Percentiles rank a stretch among this genome's conserved stretches.
Conservation (phyloP, 2,113 vertebrate species). For the Alethe diademata region DNA sequence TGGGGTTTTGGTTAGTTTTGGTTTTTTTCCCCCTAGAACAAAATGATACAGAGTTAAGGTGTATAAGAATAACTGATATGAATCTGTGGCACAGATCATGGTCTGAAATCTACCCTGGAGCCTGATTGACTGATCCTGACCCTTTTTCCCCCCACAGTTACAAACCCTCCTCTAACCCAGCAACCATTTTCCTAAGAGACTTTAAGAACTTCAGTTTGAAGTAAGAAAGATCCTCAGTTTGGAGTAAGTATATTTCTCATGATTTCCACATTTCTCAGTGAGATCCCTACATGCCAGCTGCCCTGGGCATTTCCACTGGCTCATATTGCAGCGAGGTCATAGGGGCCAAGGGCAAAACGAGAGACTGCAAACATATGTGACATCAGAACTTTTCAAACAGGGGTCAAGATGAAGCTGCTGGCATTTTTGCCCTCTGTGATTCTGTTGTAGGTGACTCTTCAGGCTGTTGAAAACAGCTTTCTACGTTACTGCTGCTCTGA, state of each 20-base stretch:
- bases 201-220: background rate
- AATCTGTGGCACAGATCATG: background rate
- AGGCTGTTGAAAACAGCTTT: background rate
- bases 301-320: background rate
- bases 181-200: background rate
- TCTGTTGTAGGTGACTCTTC: background rate
- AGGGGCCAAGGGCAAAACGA: background rate
- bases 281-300: background rate
- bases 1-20: background rate
- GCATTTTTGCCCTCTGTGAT: background rate
- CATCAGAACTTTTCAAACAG: background rate
- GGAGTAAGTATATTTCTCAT: background rate
- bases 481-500: background rate
- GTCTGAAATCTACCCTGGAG: background rate
- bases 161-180: background rate
- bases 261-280: background rate
- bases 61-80: background rate
- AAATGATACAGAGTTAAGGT: background rate
- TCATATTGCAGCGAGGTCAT: background rate
- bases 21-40: accelerated
- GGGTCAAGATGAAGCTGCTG: background rate
- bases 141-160: background rate
- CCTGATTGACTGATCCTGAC: background rate
- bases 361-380: background rate
- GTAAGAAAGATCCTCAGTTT: background rate